These are phyloP conservation scores for Coracopsis vasa DNA, from an alignment of 2,113 vertebrate genomes.

Conservation along the genomic window DNA sequence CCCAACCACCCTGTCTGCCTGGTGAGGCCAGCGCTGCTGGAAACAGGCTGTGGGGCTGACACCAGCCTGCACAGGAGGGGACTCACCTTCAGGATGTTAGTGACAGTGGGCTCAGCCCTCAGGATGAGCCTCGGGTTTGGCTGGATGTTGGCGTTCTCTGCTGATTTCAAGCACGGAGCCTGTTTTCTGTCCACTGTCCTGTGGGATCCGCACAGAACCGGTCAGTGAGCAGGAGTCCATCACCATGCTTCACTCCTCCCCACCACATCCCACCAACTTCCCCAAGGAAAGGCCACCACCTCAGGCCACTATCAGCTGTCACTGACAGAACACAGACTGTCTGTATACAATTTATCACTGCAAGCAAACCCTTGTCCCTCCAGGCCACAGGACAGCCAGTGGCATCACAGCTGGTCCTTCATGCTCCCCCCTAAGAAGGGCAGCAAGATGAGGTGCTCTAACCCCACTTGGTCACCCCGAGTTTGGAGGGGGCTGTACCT, in stretches of 20 bases:
- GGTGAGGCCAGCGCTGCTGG: neutral
- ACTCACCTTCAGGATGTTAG: slow-evolving; percentile 94
- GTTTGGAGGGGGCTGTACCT: slow-evolving; percentile 72
- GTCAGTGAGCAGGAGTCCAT: neutral
- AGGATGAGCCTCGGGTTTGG: slow-evolving; percentile 95
- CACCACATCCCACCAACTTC: neutral
- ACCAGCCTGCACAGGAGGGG: neutral
- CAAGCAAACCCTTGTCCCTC: neutral
- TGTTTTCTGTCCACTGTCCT: slow-evolving; percentile 89
- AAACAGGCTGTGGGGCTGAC: neutral
- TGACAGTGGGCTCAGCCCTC: slow-evolving; percentile 94
- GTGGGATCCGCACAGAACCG: neutral
- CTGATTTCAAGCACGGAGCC: slow-evolving; percentile 85
- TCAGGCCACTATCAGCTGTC: neutral
- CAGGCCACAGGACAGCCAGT: rapidly evolving
- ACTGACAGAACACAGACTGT: neutral
- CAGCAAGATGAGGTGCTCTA: neutral
- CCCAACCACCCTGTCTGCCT: neutral
- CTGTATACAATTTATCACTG: neutral
- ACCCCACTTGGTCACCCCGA: neutral
- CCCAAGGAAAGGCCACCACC: neutral
- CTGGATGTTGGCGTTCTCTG: slow-evolving; percentile 95
- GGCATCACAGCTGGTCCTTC: neutral
- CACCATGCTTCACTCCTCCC: neutral
- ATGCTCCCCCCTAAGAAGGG: neutral